phyloP scores from a whole-genome alignment of 2,888 invertebrate species.

The Caenorhabditis zanzibari region DNA sequence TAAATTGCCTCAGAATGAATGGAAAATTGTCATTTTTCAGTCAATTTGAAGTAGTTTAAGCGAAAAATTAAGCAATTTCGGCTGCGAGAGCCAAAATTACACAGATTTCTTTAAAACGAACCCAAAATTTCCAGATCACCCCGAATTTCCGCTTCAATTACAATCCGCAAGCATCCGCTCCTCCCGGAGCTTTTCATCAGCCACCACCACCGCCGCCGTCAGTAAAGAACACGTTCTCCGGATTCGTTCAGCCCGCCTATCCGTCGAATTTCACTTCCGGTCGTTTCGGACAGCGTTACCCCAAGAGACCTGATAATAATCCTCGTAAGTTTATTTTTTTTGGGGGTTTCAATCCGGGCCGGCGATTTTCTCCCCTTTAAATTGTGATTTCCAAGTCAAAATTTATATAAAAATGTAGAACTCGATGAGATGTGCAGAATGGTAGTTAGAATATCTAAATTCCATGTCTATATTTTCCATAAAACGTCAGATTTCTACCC shows the following conservation, averaged over 20 bases:
- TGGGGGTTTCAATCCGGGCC: not conserved
- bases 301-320: constrained; percentile 50
- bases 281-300: constrained; percentile 53
- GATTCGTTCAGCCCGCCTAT: not conserved
- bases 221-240: not conserved
- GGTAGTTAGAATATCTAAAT: too few relatives aligned
- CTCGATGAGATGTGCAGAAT: too few relatives aligned
- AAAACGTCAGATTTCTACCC: too few relatives aligned
- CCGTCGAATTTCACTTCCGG: not conserved
- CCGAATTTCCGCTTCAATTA: constrained; percentile 56
- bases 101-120: too few relatives aligned
- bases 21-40: not conserved
- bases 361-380: too few relatives aligned
- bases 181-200: not conserved
- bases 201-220: not conserved
- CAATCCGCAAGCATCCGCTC: constrained; percentile 13
- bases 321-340: constrained; percentile 24
- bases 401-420: too few relatives aligned
- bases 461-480: too few relatives aligned
- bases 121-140: constrained; percentile 15
- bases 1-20: too few relatives aligned
- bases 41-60: too few relatives aligned
- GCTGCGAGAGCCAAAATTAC: too few relatives aligned
- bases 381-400: too few relatives aligned
- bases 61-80: too few relatives aligned